Conservation (phyloP, 2,797 vertebrate species). For the Propithecus perrieri region DNA sequence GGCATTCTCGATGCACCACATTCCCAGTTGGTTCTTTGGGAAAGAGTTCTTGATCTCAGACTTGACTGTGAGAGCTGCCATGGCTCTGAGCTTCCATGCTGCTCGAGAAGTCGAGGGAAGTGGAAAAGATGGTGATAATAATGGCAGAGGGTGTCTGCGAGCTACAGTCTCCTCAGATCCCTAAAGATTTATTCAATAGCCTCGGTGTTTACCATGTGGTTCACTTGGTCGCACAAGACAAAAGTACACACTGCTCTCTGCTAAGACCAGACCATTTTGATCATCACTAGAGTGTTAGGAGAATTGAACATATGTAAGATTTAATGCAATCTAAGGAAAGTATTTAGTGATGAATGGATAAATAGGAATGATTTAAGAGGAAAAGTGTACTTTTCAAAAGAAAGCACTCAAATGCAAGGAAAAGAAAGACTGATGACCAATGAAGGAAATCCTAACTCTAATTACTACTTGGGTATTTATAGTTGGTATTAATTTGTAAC, state of each 20-base stretch:
- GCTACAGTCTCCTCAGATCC: not conserved
- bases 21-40: not conserved
- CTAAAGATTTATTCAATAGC: not conserved
- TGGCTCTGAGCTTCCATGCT: not conserved
- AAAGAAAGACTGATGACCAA: not conserved
- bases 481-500: not conserved
- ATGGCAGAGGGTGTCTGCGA: not conserved
- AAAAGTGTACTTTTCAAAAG: not conserved
- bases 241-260: not conserved
- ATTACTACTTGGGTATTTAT: not conserved
- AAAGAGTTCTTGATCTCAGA: not conserved
- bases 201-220: not conserved
- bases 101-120: not conserved
- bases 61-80: not conserved
- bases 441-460: not conserved
- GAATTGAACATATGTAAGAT: not conserved
- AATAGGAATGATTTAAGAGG: not conserved
- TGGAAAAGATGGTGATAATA: not conserved
- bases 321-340: not conserved
- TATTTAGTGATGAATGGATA: not conserved
- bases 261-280: not conserved
- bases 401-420: not conserved
- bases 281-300: not conserved
- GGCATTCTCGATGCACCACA: not conserved
- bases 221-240: not conserved